Conservation (phyloP, 2,888 invertebrate species). For the Drosophila hamatofila region DNA sequence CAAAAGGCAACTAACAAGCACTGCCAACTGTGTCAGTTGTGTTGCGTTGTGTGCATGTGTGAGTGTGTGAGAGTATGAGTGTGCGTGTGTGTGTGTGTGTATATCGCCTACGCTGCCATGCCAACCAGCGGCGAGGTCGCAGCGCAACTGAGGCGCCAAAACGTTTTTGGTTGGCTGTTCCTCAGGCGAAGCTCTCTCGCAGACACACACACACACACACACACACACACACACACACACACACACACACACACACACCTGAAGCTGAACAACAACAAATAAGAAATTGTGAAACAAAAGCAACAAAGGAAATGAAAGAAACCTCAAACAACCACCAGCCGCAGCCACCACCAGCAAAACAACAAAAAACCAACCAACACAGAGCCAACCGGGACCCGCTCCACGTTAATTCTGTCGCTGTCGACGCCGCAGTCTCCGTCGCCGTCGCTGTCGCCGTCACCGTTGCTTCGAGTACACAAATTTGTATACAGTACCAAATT, state of each 20-base stretch:
- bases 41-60: constrained; percentile 10
- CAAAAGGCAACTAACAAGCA: constrained; percentile 39
- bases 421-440: constrained; percentile 25
- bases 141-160: constrained; percentile 59
- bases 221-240: constrained; percentile 26
- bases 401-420: constrained; percentile 34
- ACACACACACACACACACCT: constrained; percentile 26
- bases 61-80: constrained; percentile 3
- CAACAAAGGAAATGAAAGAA: constrained; percentile 82
- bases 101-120: constrained; percentile 71
- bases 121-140: constrained; percentile 79
- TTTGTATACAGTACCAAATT: constrained; percentile 84
- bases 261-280: constrained; percentile 31
- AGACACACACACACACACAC: constrained; percentile 27
- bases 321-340: constrained; percentile 73
- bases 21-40: constrained; percentile 73
- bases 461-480: constrained; percentile 76
- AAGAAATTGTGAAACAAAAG: constrained; percentile 78
- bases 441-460: constrained; percentile 26
- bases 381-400: constrained; percentile 53
- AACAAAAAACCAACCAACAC: neutral
- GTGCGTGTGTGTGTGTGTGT: constrained; percentile 23
- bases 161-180: constrained; percentile 84
- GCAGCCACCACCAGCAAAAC: constrained; percentile 40
- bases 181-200: constrained; percentile 63